These are phyloP conservation scores for Drosophila neutralis DNA, from an alignment of 2,888 invertebrate species.

Conservation along the genomic window DNA sequence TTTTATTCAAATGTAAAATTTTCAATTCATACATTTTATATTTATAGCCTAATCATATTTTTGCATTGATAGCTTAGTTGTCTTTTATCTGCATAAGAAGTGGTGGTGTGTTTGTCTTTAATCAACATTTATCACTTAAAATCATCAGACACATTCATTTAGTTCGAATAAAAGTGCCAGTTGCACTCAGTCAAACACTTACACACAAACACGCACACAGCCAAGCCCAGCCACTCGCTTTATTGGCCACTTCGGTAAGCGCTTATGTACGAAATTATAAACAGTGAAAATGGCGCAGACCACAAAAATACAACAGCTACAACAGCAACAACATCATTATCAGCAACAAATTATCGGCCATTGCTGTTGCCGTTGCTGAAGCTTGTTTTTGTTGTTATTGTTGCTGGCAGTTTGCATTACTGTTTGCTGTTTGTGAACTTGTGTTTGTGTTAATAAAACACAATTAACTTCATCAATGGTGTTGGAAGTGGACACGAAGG, in stretches of 20 bases:
- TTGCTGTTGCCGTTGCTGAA: constrained; percentile 46
- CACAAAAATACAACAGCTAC: constrained; percentile 22
- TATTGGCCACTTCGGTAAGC: constrained; percentile 64
- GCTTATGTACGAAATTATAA: constrained; percentile 71
- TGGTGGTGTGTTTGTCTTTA: constrained; percentile 39
- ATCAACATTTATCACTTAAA: constrained; percentile 36
- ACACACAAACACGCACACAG: constrained; percentile 13
- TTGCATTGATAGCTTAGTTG: constrained; percentile 1
- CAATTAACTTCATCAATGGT: constrained; percentile 84
- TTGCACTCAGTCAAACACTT: constrained; percentile 17
- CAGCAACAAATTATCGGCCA: constrained; percentile 73
- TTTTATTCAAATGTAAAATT: not conserved
- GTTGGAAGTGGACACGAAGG: constrained; percentile 32
- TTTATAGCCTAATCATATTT: not conserved
- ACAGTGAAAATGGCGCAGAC: constrained; percentile 63
- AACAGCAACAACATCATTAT: constrained; percentile 61
- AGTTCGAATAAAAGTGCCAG: constrained; percentile 34
- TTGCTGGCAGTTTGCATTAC: constrained; percentile 32
- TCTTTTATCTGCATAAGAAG: not conserved
- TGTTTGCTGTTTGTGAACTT: constrained; percentile 73
- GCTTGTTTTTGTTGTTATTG: constrained; percentile 26
- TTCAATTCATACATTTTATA: not conserved
- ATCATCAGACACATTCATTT: constrained; percentile 26
- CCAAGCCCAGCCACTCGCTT: constrained; percentile 18
- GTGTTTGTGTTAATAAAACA: constrained; percentile 84